Base-by-base conservation (phyloP, 2,113 vertebrate genomes). In the Calypte anna region DNA sequence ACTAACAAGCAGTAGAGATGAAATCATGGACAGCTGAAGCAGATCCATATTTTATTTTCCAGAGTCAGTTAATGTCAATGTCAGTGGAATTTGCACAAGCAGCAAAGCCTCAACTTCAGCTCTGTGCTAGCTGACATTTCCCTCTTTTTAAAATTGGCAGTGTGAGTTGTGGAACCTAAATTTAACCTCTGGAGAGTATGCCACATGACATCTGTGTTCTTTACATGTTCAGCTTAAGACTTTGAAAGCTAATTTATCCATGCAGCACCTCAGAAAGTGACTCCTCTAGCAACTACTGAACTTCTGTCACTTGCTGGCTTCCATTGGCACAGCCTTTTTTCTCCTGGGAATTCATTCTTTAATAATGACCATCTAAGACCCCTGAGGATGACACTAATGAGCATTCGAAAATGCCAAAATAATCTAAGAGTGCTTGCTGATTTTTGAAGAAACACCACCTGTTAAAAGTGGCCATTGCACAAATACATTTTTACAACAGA, bases 211-310 rank as follows among this genome's bases (percentile, higher is more conserved):
- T 94, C 83, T 89, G 93, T 94, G 97, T 95, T 97, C 84, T 96
- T 97, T 97, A 91, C 97, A 95, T 97, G 97, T 97, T 97, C 95
- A 55, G 91, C 91, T 95, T 97, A 97, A 97, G 96, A 92, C 95
- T 97, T 97, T 96, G 98, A 98, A 97, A 98, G 97, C 97, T 98
- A 98, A 98, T 98, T 98, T 98, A 98, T 96, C 97, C 88, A 86
- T 90, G 96, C 79, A 74, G 77, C 94, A 84, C 93, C 96, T 97
- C 90, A n/a, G 30, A 95, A 91, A 96, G 94, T 91, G 97, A 96
- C 92, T 95, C 3, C 27, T 94, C 93, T 95, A 93, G 97, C 96
- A 93, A 93, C 91, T 97, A 93, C 96, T 97, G 97, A 96, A 96
- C 96, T 96, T 94, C 96, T 95, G 96, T 97, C 97, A 94, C 95